A percentile compares a stretch with the other conserved stretches of the same genome.
Conservation (phyloP, 2,113 vertebrate species). For the Sisor rabdophorus region DNA sequence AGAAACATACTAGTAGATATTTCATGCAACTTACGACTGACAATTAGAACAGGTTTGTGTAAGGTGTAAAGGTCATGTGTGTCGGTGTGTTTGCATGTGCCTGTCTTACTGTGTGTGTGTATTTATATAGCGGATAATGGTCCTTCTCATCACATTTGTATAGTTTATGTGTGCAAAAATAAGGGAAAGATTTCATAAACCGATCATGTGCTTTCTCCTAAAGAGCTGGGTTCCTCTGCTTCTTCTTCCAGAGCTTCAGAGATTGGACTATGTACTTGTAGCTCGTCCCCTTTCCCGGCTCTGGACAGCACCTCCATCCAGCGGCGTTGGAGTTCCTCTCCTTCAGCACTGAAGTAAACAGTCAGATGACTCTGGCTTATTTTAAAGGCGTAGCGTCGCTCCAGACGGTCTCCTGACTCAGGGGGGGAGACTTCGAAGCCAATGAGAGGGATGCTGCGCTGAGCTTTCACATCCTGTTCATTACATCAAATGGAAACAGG, state of each 20-base stretch:
- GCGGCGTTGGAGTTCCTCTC: conserved; percentile 79
- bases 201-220: conserved; percentile 69
- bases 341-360: conserved; percentile 85
- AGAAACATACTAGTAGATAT: conserved; percentile 53
- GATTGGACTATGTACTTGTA: conserved; percentile 63
- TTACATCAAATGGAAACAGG: background rate
- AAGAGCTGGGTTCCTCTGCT: conserved; percentile 60
- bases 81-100: conserved; percentile 44
- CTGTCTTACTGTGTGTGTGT: conserved; percentile 38
- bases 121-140: conserved; percentile 40
- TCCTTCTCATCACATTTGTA: conserved; percentile 43
- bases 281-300: conserved; percentile 80
- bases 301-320: conserved; percentile 81
- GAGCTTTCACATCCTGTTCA: conserved; percentile 84
- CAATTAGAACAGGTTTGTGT: conserved; percentile 51
- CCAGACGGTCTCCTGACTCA: conserved; percentile 80
- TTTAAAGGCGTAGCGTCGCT: conserved; percentile 81
- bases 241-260: conserved; percentile 76
- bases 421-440: conserved; percentile 82
- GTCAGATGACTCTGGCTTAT: conserved; percentile 89
- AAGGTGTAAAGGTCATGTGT: conserved; percentile 36
- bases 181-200: conserved; percentile 25
- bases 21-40: conserved; percentile 59
- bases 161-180: conserved; percentile 47
- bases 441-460: conserved; percentile 84